Percentiles rank a stretch among this genome's conserved stretches.
Conservation (phyloP, 2,113 vertebrate genomes). For the Nansenia antarctica region DNA sequence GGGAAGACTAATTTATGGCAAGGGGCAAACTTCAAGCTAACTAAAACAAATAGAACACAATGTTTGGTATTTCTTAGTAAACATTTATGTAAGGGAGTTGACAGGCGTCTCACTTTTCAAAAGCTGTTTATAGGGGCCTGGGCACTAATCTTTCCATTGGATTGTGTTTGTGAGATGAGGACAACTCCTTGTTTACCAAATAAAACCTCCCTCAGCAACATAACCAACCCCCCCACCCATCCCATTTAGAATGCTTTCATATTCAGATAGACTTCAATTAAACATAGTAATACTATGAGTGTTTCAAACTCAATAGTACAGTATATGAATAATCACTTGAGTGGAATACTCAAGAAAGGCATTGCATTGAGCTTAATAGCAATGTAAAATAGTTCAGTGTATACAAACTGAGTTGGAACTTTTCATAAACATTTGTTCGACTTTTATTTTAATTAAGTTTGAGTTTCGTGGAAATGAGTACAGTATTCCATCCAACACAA, state of each 20-base stretch:
- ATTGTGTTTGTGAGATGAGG: slow-evolving; percentile 59
- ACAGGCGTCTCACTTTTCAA: slow-evolving; percentile 63
- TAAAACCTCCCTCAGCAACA: slow-evolving; percentile 49
- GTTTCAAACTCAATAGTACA: too few relatives aligned
- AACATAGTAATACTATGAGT: too few relatives aligned
- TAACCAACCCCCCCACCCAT: slow-evolving; percentile 18
- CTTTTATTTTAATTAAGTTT: slow-evolving; percentile 23
- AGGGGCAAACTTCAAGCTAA: slow-evolving; percentile 58
- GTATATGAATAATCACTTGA: too few relatives aligned
- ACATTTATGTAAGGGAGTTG: slow-evolving; percentile 62
- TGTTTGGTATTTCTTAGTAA: slow-evolving; percentile 71
- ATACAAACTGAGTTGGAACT: slow-evolving; percentile 7
- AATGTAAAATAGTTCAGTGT: too few relatives aligned
- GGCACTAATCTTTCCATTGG: slow-evolving; percentile 55
- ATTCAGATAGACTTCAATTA: too few relatives aligned
- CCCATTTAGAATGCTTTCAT: slow-evolving; percentile 15
- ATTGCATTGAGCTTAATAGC: too few relatives aligned
- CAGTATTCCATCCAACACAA: not conserved
- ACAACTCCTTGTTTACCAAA: slow-evolving; percentile 61
- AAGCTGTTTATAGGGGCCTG: slow-evolving; percentile 58
- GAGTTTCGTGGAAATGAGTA: not conserved
- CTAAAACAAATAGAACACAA: slow-evolving; percentile 68
- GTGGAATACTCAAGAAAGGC: too few relatives aligned
- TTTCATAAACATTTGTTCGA: slow-evolving; percentile 22
- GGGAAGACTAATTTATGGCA: slow-evolving; percentile 56